Evolutionary conservation across 2,797 vertebrate species (phyloP).

Genomic region (Squalus acanthias): DNA sequence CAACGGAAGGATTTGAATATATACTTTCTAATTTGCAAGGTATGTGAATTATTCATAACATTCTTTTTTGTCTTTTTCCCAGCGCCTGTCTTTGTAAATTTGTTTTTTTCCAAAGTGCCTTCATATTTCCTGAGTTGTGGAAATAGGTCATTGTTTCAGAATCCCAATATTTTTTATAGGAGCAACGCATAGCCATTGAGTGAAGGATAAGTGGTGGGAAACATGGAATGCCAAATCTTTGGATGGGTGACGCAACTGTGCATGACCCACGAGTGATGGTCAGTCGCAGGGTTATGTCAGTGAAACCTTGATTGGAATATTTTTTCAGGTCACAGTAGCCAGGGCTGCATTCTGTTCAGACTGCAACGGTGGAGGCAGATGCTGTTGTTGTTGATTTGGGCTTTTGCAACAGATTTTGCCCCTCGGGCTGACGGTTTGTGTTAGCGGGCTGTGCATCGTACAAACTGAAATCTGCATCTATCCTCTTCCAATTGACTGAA

Average conservation of each 20-base stretch:
- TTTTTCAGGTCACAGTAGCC: neutral
- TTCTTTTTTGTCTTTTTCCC: neutral
- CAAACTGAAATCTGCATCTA: neutral
- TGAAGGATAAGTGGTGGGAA: neutral
- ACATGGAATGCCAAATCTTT: neutral
- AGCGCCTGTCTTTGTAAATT: neutral
- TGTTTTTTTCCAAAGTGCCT: neutral
- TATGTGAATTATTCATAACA: constrained; percentile 40
- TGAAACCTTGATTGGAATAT: neutral
- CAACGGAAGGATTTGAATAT: constrained; percentile 65
- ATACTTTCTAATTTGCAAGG: constrained; percentile 61
- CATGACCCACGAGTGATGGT: neutral
- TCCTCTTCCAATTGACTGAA: neutral
- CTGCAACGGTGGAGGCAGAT: neutral
- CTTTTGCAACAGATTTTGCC: neutral
- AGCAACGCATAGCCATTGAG: neutral
- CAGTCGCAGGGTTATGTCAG: neutral
- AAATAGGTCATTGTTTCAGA: neutral
- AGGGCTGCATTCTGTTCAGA: neutral
- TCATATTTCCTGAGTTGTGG: neutral
- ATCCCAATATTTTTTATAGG: neutral
- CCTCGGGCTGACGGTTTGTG: neutral
- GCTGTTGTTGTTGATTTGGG: neutral
- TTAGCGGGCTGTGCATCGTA: neutral
- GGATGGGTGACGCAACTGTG: neutral